These are phyloP conservation scores for Heliconius ethilla DNA, from an alignment of 2,888 invertebrate species.

Conservation along the genomic window DNA sequence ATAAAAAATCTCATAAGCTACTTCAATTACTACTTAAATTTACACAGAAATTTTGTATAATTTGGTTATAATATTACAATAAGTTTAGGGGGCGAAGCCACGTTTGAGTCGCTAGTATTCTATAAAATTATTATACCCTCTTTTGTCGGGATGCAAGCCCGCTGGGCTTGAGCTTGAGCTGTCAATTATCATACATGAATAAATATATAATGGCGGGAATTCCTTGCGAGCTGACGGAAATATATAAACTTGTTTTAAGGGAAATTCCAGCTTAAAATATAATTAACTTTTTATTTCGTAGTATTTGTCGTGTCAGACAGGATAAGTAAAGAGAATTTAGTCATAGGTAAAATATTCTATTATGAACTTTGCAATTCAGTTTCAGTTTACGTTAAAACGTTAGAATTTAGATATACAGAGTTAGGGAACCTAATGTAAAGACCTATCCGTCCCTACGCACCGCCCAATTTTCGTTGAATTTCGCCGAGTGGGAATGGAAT, in stretches of 20 bases:
- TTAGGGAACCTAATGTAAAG: no score
- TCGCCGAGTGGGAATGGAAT: no score
- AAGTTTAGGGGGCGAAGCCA: no score
- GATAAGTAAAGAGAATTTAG: background rate
- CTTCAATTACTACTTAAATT: no score
- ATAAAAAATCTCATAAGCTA: background rate
- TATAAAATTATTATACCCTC: background rate
- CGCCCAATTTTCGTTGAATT: no score
- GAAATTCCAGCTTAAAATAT: background rate
- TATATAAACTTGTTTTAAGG: background rate
- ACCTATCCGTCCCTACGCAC: no score
- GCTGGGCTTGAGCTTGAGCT: background rate
- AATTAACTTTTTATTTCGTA: background rate
- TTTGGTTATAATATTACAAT: no score
- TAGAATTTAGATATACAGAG: no score
- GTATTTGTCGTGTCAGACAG: background rate
- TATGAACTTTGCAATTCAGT: no score
- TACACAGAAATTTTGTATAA: no score
- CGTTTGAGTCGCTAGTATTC: background rate
- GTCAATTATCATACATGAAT: slow-evolving; percentile 5
- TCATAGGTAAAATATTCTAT: background rate
- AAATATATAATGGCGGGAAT: slow-evolving; percentile 2
- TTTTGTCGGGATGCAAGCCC: background rate
- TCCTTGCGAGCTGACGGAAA: background rate
- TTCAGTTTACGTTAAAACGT: no score